Evolutionary conservation across 92 coral and sea anemone genomes (phyloP).

Genomic region (Nematostella vectensis): DNA sequence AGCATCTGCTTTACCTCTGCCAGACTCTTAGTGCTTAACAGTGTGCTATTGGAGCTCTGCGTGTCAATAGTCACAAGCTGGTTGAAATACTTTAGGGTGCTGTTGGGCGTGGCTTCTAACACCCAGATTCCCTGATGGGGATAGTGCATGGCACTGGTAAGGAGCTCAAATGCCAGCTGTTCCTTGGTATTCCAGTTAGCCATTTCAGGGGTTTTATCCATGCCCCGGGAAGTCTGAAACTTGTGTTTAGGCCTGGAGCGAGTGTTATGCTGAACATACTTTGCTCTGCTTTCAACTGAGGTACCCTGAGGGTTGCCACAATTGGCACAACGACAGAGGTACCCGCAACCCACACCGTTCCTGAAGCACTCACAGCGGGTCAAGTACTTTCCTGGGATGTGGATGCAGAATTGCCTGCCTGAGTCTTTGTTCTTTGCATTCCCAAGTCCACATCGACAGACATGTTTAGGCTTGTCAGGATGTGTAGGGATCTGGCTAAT

Average conservation of each 20-base stretch:
- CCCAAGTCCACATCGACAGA: conserved; percentile 64
- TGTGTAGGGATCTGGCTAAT: not conserved
- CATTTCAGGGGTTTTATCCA: not conserved
- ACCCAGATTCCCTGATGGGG: conserved; percentile 8
- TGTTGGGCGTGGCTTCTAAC: conserved; percentile 34
- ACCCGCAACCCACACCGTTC: conserved; percentile 46
- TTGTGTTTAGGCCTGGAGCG: conserved; percentile 50
- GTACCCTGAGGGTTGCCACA: conserved; percentile 65
- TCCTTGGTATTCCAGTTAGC: conserved; percentile 37
- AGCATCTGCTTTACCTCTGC: conserved; percentile 38
- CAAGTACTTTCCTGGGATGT: conserved; percentile 36
- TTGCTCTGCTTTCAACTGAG: conserved; percentile 30
- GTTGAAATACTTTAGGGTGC: conserved; percentile 30
- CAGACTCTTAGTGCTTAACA: conserved; percentile 17
- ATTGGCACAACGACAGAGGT: conserved; percentile 54
- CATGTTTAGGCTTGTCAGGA: conserved; percentile 19
- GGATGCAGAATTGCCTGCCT: conserved; percentile 48
- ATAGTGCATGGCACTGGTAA: conserved; percentile 34
- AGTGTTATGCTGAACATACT: conserved; percentile 7
- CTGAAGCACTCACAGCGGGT: conserved; percentile 64
- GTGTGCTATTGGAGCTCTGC: conserved; percentile 15
- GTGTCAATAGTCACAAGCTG: conserved; percentile 12
- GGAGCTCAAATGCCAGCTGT: conserved; percentile 36
- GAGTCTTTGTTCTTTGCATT: conserved; percentile 40
- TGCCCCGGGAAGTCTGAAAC: conserved; percentile 36